Evolutionary conservation across 2,113 vertebrate genomes (phyloP).

Genomic region (Lycaon pictus): DNA sequence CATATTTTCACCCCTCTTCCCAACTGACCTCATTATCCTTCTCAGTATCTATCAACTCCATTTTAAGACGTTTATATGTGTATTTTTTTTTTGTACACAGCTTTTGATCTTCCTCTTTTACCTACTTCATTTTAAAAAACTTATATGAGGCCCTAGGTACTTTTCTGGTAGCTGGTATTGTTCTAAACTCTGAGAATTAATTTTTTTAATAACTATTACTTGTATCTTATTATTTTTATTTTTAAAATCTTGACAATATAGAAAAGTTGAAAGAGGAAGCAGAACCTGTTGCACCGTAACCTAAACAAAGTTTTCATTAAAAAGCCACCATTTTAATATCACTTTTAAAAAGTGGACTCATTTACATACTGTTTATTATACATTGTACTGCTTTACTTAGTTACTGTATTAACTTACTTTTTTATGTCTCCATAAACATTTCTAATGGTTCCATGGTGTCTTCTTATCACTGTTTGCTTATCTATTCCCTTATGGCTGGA

Average conservation of each 20-base stretch:
- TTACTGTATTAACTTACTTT: neutral
- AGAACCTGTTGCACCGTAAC: neutral
- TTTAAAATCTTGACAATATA: neutral
- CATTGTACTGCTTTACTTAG: neutral
- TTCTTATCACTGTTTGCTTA: neutral
- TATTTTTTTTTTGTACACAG: neutral
- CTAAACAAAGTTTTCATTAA: neutral
- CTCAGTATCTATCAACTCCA: neutral
- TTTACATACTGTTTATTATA: neutral
- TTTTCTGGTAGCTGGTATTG: neutral
- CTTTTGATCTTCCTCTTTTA: neutral
- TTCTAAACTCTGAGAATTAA: conserved; percentile 3
- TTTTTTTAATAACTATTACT: neutral
- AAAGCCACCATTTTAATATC: neutral
- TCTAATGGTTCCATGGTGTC: neutral
- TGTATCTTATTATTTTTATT: conserved; percentile 8
- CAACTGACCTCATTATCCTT: neutral
- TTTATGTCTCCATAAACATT: neutral
- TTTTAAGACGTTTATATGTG: neutral
- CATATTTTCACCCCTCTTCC: neutral
- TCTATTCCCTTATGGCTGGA: neutral
- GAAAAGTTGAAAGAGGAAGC: conserved; percentile 6
- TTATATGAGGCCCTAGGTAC: neutral
- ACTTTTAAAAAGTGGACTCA: conserved; percentile 17
- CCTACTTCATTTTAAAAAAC: neutral